Evolutionary conservation across 2,797 vertebrate genomes (phyloP).

Genomic region (Lateolabrax maculatus): DNA sequence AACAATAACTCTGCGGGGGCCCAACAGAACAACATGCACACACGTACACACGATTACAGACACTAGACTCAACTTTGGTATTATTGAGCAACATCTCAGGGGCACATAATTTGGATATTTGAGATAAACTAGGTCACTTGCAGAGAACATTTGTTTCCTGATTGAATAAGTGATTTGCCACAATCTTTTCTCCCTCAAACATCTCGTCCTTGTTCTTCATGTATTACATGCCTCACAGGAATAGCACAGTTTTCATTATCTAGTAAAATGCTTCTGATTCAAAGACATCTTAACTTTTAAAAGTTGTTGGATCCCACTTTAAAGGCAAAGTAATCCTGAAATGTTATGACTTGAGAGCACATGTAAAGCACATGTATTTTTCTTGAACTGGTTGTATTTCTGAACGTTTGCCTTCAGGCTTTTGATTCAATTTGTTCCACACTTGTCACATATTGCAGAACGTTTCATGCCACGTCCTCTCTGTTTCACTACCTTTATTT

Average conservation of each 20-base stretch:
- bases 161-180: background rate
- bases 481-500: conserved; percentile 31
- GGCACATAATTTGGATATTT: conserved; percentile 54
- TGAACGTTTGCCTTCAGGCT: conserved; percentile 24
- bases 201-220: background rate
- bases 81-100: conserved; percentile 54
- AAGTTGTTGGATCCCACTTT: conserved; percentile 9
- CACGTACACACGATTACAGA: conserved; percentile 46
- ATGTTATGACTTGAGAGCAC: conserved; percentile 27
- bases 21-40: conserved; percentile 65
- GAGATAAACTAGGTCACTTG: conserved; percentile 48
- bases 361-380: conserved; percentile 5
- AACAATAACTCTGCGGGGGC: conserved; percentile 75
- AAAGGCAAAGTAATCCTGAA: conserved; percentile 24
- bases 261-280: background rate
- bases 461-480: conserved; percentile 34
- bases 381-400: background rate
- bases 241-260: background rate
- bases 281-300: conserved; percentile 2
- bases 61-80: conserved; percentile 31
- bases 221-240: background rate
- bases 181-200: background rate
- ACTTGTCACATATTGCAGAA: conserved; percentile 6
- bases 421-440: conserved; percentile 21
- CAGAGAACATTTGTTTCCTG: conserved; percentile 19